Evolutionary conservation across 2,797 vertebrate genomes (phyloP).

Genomic region (Passerculus sandwichensis): DNA sequence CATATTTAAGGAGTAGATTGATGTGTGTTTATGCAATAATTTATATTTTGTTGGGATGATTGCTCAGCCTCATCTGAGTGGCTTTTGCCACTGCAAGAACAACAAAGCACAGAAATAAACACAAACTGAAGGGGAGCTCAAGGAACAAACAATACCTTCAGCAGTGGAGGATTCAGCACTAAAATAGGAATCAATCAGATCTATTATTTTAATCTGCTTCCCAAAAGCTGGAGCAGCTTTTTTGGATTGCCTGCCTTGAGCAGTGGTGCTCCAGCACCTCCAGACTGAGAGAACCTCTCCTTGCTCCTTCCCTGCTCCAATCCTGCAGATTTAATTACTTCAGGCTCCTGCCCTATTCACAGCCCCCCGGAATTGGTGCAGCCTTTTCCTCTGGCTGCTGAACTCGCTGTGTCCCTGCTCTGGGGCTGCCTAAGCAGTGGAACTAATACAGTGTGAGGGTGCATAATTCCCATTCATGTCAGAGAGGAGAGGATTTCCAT

Average conservation of each 20-base stretch:
- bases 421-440: neutral
- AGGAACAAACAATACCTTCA: neutral
- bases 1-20: too few species aligned
- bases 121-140: neutral
- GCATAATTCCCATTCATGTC: neutral
- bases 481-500: neutral
- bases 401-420: neutral
- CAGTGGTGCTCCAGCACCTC: neutral
- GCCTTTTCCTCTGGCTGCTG: neutral
- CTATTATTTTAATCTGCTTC: neutral
- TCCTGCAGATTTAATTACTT: neutral
- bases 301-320: neutral
- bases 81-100: neutral
- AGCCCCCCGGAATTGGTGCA: neutral
- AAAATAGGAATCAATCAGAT: neutral
- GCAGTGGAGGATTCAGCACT: neutral
- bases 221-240: neutral
- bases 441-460: constrained; percentile 4
- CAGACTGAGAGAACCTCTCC: neutral
- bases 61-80: constrained; percentile 8
- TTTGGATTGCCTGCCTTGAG: neutral
- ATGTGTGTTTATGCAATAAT: constrained; percentile 35
- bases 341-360: neutral
- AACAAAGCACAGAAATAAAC: neutral
- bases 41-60: constrained; percentile 30